A percentile compares a stretch with the other conserved stretches of the same genome.
phyloP scores from a whole-genome alignment of 2,888 invertebrate genomes.

The Papilio demoleus region DNA sequence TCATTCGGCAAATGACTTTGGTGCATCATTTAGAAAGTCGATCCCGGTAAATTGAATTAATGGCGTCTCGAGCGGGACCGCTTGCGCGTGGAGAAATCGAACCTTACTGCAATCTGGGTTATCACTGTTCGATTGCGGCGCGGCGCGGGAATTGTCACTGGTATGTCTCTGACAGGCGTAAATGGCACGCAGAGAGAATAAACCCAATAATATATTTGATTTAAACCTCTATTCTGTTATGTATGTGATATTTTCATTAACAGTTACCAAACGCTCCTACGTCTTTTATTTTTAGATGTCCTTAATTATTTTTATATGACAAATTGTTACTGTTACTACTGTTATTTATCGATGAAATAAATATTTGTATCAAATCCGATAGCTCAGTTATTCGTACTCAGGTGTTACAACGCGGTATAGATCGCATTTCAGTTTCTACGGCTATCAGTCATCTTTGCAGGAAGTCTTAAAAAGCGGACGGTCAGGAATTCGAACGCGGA shows the following conservation, averaged over 20 bases:
- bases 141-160: conserved; percentile 35
- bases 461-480: conserved; percentile 38
- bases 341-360: too few relatives aligned
- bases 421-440: conserved; percentile 28
- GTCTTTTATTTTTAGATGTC: too few relatives aligned
- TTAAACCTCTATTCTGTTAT: background rate
- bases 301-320: too few relatives aligned
- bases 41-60: conserved; percentile 69
- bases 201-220: background rate
- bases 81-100: conserved; percentile 49
- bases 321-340: too few relatives aligned
- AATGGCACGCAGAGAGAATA: conserved; percentile 15
- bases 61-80: conserved; percentile 46
- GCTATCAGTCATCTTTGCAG: conserved; percentile 38
- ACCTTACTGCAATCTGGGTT: conserved; percentile 38
- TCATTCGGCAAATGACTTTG: conserved; percentile 77
- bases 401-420: conserved; percentile 11
- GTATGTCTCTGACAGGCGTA: conserved; percentile 18
- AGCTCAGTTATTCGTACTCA: conserved; percentile 2
- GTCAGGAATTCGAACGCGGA: conserved; percentile 32
- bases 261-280: too few relatives aligned
- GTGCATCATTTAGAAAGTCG: conserved; percentile 79
- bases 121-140: conserved; percentile 34
- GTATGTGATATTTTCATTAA: background rate
- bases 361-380: conserved; percentile 14